Evolutionary conservation across 2,888 invertebrate genomes (phyloP), one percentile per base, ranked within the genome.

Genomic region (Thereva nobilitata): DNA sequence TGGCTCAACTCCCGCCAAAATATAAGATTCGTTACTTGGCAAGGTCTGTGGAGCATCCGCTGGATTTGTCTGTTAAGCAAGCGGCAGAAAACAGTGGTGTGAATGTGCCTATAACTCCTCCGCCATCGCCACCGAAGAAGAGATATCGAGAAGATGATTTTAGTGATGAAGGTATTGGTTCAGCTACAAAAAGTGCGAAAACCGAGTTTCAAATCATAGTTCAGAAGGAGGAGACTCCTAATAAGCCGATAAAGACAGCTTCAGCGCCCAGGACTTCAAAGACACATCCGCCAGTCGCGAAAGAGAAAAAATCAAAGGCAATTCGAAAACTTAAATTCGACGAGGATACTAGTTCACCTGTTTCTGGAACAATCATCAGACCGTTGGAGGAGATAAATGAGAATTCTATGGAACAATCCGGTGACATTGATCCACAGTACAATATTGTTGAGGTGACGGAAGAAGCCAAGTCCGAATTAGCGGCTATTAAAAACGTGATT

Each of bases 361-460:
- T 97, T 0, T 96, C 95, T 37, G 97, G 97, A 0, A 97, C 97
- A 5, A 94, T 96, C 70, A 97, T 97, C 75, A 84, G 91, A 38
- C 90, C 91, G 72, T 82, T 93, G 53, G 88, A 89, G 50, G 91
- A 91, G 49, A 87, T 87, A 59, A 93, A 92, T 74, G 92, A 92
- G 77, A 90, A 91, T 12, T 81, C 88, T 34, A 87, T 89, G 45
- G 88, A 89, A 47, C 84, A 88, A 71, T 87, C 86, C 80, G 91
- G 95, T 40, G 97, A 97, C 83, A 97, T 97, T 74, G 96, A 97
- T 83, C 95, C 95, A 37, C 93, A 93, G 23, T 94, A 94, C 80
- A 97, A 97, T 80, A 92, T 95, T 54, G 97, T 97, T 47, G 96
- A 96, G 82, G 90, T 96, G 69, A 97, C 97, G 41, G 95, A 96